These are phyloP conservation scores for Puntigrus tetrazona DNA, from an alignment of 2,113 vertebrate species.

Conservation along the genomic window DNA sequence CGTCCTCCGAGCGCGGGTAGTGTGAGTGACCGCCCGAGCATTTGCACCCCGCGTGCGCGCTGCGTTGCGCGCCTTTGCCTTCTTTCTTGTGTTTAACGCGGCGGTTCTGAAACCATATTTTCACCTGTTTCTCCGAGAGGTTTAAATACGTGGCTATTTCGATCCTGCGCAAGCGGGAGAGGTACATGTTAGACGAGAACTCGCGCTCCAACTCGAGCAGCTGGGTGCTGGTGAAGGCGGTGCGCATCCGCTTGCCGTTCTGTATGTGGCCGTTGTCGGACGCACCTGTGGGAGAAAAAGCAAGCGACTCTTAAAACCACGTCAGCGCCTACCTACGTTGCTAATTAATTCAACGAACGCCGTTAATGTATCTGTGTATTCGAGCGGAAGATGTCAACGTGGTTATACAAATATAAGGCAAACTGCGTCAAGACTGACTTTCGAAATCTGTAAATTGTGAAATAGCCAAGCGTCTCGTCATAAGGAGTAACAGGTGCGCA, in stretches of 20 bases:
- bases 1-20: conserved; percentile 91
- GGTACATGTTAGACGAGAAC: conserved; percentile 98
- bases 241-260: conserved; percentile 96
- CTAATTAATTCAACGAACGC: neutral
- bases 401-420: neutral
- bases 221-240: conserved; percentile 97
- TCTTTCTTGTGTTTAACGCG: conserved; percentile 99
- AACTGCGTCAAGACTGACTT: neutral
- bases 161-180: conserved; percentile 93
- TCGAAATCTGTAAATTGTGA: neutral
- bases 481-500: conserved; percentile 48
- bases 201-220: conserved; percentile 96
- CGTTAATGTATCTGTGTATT: too few relatives aligned
- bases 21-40: conserved; percentile 84
- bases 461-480: neutral
- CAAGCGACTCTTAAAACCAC: neutral
- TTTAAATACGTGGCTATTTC: conserved; percentile 98
- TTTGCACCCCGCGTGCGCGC: conserved; percentile 86
- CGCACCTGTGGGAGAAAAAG: conserved; percentile 72
- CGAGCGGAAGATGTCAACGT: neutral
- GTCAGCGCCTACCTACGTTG: neutral
- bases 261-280: conserved; percentile 84
- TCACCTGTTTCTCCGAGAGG: conserved; percentile 98
- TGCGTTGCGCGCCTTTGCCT: conserved; percentile 88
- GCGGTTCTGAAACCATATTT: conserved; percentile 99